Evolutionary conservation across 1,140 invertebrate genomes (phyloP).

Genomic region (Bombus ignitus): DNA sequence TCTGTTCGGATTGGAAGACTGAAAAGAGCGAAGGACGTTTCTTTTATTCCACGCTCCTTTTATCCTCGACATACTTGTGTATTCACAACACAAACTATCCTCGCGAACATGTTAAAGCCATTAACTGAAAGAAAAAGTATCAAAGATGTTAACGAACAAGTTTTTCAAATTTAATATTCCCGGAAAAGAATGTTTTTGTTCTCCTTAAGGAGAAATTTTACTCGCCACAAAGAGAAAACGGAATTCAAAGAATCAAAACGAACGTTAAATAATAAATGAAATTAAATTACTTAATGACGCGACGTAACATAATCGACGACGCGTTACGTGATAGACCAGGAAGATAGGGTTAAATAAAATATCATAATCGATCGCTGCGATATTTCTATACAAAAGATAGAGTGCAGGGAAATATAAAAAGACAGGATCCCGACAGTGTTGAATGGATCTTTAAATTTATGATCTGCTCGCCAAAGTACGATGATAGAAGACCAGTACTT

Average conservation of each 20-base stretch:
- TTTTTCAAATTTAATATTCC: too few relatives aligned
- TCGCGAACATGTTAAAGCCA: neutral
- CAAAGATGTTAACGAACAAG: neutral
- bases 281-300: neutral
- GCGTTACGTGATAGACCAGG: too few relatives aligned
- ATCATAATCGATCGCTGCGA: neutral
- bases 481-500: constrained; percentile 57
- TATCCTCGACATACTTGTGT: neutral
- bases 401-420: constrained; percentile 20
- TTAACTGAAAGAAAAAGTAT: neutral
- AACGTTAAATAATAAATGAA: neutral
- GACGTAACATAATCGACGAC: neutral
- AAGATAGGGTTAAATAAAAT: neutral
- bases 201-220: too few relatives aligned
- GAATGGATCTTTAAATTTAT: constrained; percentile 64
- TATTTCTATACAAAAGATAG: neutral
- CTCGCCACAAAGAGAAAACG: too few relatives aligned
- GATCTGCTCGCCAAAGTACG: constrained; percentile 53
- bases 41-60: constrained; percentile 2
- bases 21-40: constrained; percentile 5
- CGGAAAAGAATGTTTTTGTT: too few relatives aligned
- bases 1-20: constrained; percentile 1
- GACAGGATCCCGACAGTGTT: constrained; percentile 18
- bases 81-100: constrained; percentile 11
- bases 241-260: too few relatives aligned